Base-by-base conservation (phyloP, 2,888 invertebrate genomes). In the Pediacus dermestoides region DNA sequence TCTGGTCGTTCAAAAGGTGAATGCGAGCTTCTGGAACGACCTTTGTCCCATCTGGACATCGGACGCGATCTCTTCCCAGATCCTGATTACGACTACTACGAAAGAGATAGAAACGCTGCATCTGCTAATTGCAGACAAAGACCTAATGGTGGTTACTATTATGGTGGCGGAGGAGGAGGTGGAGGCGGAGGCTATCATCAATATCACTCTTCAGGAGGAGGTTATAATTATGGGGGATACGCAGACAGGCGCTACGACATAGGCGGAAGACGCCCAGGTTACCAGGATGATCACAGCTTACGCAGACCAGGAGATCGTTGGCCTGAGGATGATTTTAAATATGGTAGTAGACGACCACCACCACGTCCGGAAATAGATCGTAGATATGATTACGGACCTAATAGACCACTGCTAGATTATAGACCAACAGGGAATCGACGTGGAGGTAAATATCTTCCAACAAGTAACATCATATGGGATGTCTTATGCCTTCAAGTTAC, bases 71-170 rank as follows among this genome's bases (percentile, higher is more conserved):
- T 83, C 47, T 73, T 76, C 1, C 77, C 81, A 4, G 84, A 85
- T 55, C 74, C 76, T 15, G 81, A 85, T 50, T 88, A 82, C 55
- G 88, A 89, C 58, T 88, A 85, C 60, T 89, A 85, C 60, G 86
- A 87, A 54, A 71, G 82, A 16, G 86, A 88, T 69, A 72, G 84
- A 13, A 84, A 84, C 58, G 85, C 83, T 39, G 80, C 78, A 1
- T 38, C 52, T 10, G 43, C 34, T 9, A 57, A 57, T 31, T 61
- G 61, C 37, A 43, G 49, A 22, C 46, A 46, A 35, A 31, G 39
- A 16, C 53, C 52, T 4, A 34, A 35, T n/a, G 40, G 41, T 25
- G 16, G 15, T n/a, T 41, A 37, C n/a, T 35, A 42, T 8, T 37
- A 10, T 21, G 14, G 28, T 6, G 34, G 38, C 13, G 30, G 36